Evolutionary conservation across 2,888 invertebrate genomes (phyloP).

Genomic region (Dynastes grantii): DNA sequence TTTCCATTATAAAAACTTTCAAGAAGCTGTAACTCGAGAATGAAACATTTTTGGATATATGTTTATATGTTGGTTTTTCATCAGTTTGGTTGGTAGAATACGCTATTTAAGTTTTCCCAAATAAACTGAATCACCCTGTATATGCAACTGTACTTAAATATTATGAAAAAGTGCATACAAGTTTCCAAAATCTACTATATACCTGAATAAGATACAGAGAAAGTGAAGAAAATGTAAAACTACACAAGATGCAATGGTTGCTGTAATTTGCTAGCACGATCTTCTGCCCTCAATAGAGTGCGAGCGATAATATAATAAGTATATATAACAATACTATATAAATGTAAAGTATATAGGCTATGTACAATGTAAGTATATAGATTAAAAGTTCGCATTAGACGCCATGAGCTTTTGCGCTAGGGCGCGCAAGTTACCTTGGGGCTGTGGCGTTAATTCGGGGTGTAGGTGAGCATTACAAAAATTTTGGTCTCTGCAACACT

Average conservation of each 20-base stretch:
- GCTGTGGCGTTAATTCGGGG: slow-evolving; percentile 79
- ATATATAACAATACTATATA: slow-evolving; percentile 24
- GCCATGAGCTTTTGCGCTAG: slow-evolving; percentile 38
- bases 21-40: too few species aligned
- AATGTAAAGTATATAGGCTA: slow-evolving; percentile 37
- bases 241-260: slow-evolving; percentile 43
- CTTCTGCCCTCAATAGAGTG: slow-evolving; percentile 27
- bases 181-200: slow-evolving; percentile 15
- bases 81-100: too few species aligned
- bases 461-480: slow-evolving; percentile 84
- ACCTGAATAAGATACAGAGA: slow-evolving; percentile 15
- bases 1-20: too few species aligned
- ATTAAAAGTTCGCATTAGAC: slow-evolving; percentile 44
- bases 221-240: slow-evolving; percentile 35
- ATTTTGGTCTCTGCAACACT: slow-evolving; percentile 84
- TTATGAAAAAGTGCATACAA: slow-evolving; percentile 27
- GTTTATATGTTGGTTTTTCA: too few species aligned
- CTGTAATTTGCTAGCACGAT: slow-evolving; percentile 28
- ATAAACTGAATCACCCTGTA: too few species aligned
- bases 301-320: slow-evolving; percentile 17
- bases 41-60: too few species aligned
- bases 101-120: too few species aligned
- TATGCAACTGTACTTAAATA: not conserved
- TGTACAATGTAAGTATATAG: slow-evolving; percentile 42
- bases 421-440: slow-evolving; percentile 76